These are phyloP conservation scores for Polypedilum pembai DNA, from an alignment of 1,140 invertebrate genomes.

Conservation along the genomic window DNA sequence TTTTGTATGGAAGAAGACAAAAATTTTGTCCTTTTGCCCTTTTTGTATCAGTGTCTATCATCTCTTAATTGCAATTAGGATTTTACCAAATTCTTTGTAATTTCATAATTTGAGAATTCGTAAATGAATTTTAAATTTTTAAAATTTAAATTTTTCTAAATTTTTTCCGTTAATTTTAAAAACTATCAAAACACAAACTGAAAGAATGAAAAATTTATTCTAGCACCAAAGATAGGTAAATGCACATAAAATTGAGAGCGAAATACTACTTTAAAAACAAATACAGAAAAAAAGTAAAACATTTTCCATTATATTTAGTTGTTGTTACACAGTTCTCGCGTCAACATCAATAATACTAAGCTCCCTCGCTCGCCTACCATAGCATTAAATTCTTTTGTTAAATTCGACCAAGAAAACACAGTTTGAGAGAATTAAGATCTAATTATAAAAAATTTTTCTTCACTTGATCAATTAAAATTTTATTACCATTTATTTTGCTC, in stretches of 20 bases:
- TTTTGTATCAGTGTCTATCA: no score
- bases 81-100: no score
- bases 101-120: no score
- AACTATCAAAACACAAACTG: no score
- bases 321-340: background rate
- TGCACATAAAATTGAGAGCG: background rate
- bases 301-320: constrained; percentile 2
- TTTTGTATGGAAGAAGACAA: no score
- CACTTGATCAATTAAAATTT: background rate
- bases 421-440: background rate
- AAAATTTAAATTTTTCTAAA: no score
- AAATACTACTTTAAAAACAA: background rate
- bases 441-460: background rate
- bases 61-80: no score
- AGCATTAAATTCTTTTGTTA: constrained; percentile 3
- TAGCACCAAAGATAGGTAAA: background rate
- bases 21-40: no score
- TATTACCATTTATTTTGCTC: no score
- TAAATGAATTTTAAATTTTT: no score
- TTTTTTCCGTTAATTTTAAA: no score
- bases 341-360: background rate
- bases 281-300: background rate
- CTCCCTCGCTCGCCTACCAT: background rate
- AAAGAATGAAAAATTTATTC: no score
- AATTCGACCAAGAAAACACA: background rate